These are phyloP conservation scores for Sebastes diploproa DNA, from an alignment of 2,797 vertebrate genomes.

Conservation along the genomic window DNA sequence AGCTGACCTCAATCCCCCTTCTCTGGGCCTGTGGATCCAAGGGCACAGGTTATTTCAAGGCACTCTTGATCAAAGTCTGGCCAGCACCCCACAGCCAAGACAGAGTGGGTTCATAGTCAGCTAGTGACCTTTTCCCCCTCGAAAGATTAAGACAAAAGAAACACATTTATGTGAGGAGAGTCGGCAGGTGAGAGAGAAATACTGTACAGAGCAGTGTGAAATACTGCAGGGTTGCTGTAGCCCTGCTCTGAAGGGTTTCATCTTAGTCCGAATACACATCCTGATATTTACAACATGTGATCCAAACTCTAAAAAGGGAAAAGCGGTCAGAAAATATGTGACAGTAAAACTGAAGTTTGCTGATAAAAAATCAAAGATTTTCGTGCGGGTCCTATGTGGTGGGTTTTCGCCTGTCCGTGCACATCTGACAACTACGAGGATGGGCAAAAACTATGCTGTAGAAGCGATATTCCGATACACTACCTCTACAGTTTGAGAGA, in stretches of 20 bases:
- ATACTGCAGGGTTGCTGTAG: slow-evolving; percentile 3
- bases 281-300: neutral
- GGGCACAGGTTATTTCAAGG: slow-evolving; percentile 31
- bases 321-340: neutral
- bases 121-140: neutral
- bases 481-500: neutral
- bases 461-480: neutral
- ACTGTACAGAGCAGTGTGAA: neutral
- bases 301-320: neutral
- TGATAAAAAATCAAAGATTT: neutral
- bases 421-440: no score
- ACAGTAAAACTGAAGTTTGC: neutral
- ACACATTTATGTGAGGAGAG: neutral
- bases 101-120: neutral
- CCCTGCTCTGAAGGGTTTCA: neutral
- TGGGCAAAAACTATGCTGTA: no score
- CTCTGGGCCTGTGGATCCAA: slow-evolving; percentile 40
- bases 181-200: slow-evolving; percentile 5
- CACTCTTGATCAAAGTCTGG: slow-evolving; percentile 13
- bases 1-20: slow-evolving; percentile 71
- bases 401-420: no score
- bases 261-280: neutral
- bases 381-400: no score
- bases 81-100: neutral
- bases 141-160: slow-evolving; percentile 21